Evolutionary conservation across 2,888 invertebrate species (phyloP).

Genomic region (Papilio protenor): DNA sequence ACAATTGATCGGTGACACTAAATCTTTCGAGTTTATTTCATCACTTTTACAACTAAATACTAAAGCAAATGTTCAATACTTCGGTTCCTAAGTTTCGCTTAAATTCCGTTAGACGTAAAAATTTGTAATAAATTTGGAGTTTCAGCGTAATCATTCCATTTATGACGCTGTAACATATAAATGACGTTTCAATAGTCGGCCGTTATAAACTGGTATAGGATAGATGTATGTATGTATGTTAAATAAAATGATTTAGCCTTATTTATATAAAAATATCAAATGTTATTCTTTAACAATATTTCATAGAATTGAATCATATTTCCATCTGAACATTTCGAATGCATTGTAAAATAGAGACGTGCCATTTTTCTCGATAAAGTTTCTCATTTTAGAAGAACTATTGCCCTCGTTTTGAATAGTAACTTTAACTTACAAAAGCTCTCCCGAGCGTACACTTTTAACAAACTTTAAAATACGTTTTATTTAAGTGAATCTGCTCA

Average conservation of each 20-base stretch:
- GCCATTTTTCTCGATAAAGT: conserved; percentile 36
- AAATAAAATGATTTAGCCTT: too few relatives aligned
- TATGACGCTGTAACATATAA: too few relatives aligned
- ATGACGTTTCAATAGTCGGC: too few relatives aligned
- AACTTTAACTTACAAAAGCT: conserved; percentile 27
- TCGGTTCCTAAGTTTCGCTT: too few relatives aligned
- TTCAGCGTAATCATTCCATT: too few relatives aligned
- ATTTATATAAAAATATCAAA: not conserved
- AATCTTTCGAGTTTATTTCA: too few relatives aligned
- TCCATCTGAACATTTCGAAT: conserved; percentile 27
- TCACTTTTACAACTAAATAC: too few relatives aligned
- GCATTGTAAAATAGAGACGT: conserved; percentile 25
- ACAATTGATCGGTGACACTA: not conserved
- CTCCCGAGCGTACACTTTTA: conserved; percentile 21
- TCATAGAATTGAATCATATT: conserved; percentile 18
- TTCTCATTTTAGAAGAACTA: conserved; percentile 21
- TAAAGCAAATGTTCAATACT: too few relatives aligned
- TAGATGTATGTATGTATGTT: too few relatives aligned
- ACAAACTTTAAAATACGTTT: conserved; percentile 17
- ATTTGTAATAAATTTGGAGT: too few relatives aligned
- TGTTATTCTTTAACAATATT: conserved; percentile 19
- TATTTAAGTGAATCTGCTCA: conserved; percentile 24
- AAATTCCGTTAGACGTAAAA: too few relatives aligned
- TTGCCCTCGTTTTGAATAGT: conserved; percentile 37
- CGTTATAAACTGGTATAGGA: too few relatives aligned